Conservation (phyloP, 2,113 vertebrate species). For the Hylia prasina region DNA sequence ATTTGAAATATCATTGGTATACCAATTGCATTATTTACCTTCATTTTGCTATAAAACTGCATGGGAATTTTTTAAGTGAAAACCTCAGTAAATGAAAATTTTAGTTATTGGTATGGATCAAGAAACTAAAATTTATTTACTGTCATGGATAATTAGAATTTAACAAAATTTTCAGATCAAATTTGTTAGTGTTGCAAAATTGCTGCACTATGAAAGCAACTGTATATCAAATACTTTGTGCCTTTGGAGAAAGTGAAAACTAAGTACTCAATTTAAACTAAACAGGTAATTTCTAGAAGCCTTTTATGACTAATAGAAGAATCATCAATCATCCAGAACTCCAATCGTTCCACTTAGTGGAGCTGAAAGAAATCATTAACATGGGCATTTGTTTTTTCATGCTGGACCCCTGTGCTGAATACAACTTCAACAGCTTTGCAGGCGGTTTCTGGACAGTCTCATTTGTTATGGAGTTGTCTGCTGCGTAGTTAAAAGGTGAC, state of each 20-base stretch:
- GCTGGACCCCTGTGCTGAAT: background rate
- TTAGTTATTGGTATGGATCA: background rate
- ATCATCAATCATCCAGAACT: background rate
- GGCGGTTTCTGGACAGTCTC: background rate
- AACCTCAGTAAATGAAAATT: background rate
- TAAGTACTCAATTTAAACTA: background rate
- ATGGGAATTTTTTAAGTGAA: background rate
- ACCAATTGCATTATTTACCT: background rate
- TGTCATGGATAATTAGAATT: background rate
- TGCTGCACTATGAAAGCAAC: background rate
- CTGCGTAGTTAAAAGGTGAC: fast-evolving
- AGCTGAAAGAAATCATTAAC: background rate
- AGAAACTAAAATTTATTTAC: background rate
- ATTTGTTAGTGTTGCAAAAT: background rate
- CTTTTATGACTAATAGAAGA: background rate
- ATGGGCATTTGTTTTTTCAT: background rate
- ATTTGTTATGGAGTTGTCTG: background rate
- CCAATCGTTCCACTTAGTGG: background rate
- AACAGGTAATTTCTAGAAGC: background rate
- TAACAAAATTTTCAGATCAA: background rate
- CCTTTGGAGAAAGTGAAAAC: background rate
- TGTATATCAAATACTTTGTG: background rate
- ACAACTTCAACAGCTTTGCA: background rate
- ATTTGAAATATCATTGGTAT: background rate
- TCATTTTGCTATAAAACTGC: background rate